A percentile compares a stretch with the other conserved stretches of the same genome.
Conservation (phyloP, 2,888 invertebrate genomes). For the Drosophila affinis region DNA sequence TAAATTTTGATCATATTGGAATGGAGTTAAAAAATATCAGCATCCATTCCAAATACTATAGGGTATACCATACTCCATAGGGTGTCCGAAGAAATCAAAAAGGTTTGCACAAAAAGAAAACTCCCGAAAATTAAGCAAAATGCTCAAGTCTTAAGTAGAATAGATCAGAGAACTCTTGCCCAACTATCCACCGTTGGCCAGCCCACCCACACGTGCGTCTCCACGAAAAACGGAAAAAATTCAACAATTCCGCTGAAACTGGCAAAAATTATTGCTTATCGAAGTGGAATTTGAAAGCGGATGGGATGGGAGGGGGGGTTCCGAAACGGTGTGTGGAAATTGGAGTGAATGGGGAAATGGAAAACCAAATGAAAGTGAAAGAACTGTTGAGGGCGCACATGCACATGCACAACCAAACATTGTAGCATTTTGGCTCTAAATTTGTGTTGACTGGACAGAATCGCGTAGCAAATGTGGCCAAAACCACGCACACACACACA, state of each 20-base stretch:
- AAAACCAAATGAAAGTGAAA: slow-evolving; percentile 34
- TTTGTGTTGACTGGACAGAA: slow-evolving; percentile 54
- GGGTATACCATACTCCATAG: not conserved
- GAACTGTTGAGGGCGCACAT: slow-evolving; percentile 28
- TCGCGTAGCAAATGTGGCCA: slow-evolving; percentile 24
- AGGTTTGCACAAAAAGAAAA: slow-evolving; percentile 1
- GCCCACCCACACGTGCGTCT: slow-evolving; percentile 28
- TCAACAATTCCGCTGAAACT: slow-evolving; percentile 9
- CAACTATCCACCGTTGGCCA: slow-evolving; percentile 5
- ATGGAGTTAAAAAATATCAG: not conserved
- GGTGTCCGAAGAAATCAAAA: not conserved
- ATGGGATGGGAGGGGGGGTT: slow-evolving; percentile 3
- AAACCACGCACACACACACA: not conserved
- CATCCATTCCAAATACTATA: not conserved
- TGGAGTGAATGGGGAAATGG: slow-evolving; percentile 15
- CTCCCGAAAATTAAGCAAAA: not conserved
- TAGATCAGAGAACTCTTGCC: slow-evolving; percentile 17
- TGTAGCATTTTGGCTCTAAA: slow-evolving; percentile 15
- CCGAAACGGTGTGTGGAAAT: not conserved
- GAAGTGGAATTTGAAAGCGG: slow-evolving; percentile 4
- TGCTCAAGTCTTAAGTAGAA: slow-evolving; percentile 9
- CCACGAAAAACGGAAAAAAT: not conserved
- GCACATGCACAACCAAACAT: slow-evolving; percentile 8
- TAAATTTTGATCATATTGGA: not conserved
- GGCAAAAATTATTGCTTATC: slow-evolving; percentile 34